Evolutionary conservation across 2,888 invertebrate genomes (phyloP).

Genomic region (Lochmaea capreae): DNA sequence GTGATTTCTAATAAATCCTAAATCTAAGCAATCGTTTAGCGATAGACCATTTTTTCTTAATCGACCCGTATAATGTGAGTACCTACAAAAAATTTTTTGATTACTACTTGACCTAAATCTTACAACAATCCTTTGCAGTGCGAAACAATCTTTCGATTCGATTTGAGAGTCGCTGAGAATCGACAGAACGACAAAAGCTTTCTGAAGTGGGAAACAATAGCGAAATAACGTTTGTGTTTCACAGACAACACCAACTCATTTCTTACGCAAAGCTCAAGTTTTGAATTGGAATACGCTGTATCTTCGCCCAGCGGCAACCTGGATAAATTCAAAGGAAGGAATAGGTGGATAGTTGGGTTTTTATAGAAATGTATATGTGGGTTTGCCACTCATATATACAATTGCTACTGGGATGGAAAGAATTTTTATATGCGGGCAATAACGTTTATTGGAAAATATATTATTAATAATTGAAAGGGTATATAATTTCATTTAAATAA

Average conservation of each 20-base stretch:
- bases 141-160: constrained; percentile 23
- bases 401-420: neutral
- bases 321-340: neutral
- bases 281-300: constrained; percentile 24
- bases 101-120: constrained; percentile 14
- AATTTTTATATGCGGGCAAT: no score
- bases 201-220: constrained; percentile 35
- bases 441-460: neutral
- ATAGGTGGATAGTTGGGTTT: constrained; percentile 16
- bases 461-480: neutral
- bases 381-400: neutral
- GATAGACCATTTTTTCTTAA: neutral
- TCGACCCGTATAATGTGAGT: neutral
- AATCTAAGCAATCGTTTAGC: no score
- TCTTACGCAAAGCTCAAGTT: constrained; percentile 31
- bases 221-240: constrained; percentile 31
- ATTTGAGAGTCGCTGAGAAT: constrained; percentile 16
- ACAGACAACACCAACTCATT: constrained; percentile 26
- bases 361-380: constrained; percentile 3
- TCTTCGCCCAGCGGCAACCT: constrained; percentile 28
- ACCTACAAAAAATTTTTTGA: neutral
- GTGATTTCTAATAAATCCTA: no score
- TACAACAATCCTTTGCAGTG: neutral
- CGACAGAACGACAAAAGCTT: constrained; percentile 29
- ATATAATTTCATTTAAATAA: no score